phyloP scores from a whole-genome alignment of 92 coral and sea anemone genomes.

The Parazoanthus atlanticus region DNA sequence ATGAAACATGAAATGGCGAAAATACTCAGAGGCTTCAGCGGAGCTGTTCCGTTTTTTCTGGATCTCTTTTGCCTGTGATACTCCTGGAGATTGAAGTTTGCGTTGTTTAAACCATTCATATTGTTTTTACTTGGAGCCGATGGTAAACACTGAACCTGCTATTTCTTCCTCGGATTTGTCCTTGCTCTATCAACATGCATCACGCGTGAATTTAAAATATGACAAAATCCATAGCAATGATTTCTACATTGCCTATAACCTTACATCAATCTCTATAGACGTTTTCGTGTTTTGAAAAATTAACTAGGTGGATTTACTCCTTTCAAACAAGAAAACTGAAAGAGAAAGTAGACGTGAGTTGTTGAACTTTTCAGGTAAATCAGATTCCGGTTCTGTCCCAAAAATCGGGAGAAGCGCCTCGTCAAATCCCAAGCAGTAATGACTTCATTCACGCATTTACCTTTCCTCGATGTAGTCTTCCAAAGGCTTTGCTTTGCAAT shows the following conservation, averaged over 20 bases:
- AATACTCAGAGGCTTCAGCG: neutral
- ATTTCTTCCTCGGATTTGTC: neutral
- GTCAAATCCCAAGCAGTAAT: neutral
- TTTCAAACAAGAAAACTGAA: neutral
- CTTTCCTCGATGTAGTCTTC: slow-evolving; percentile 24
- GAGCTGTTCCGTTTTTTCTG: neutral
- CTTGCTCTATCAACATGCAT: neutral
- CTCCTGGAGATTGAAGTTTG: neutral
- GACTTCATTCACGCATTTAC: neutral
- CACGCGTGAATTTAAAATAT: neutral
- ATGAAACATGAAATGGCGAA: neutral
- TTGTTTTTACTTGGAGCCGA: neutral
- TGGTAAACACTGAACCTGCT: neutral
- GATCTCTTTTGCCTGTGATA: neutral
- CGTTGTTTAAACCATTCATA: neutral
- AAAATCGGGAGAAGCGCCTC: neutral
- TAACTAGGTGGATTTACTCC: neutral
- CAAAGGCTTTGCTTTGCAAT: slow-evolving; percentile 1
- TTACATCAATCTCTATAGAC: neutral
- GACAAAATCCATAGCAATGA: neutral
- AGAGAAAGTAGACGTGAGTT: neutral
- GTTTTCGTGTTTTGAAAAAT: no score
- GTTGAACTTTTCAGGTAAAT: neutral
- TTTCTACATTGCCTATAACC: neutral
- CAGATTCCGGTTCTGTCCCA: neutral